These are phyloP conservation scores for Aythya baeri DNA, from an alignment of 2,113 vertebrate genomes.

Conservation along the genomic window DNA sequence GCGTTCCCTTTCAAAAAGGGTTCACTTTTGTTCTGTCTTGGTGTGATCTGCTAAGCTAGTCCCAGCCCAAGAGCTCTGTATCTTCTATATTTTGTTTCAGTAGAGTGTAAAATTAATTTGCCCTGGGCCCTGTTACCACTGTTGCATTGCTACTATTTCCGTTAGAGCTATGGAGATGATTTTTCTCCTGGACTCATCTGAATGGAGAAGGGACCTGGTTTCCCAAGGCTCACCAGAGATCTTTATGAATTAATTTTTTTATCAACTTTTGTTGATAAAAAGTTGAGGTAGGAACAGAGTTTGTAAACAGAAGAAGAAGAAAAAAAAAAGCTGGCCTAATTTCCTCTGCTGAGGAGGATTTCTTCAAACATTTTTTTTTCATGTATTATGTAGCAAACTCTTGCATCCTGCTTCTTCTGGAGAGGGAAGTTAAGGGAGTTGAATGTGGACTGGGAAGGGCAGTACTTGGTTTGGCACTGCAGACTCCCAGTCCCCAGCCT, in stretches of 20 bases:
- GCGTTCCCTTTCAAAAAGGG: too few relatives aligned
- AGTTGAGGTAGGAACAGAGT: not conserved
- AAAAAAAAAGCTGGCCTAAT: not conserved
- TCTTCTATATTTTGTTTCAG: not conserved
- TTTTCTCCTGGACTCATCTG: not conserved
- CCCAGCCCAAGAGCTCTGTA: not conserved
- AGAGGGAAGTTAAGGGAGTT: not conserved
- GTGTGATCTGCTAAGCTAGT: not conserved
- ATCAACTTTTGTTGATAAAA: not conserved
- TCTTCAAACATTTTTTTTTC: not conserved
- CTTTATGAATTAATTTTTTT: not conserved
- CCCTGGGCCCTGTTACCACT: not conserved
- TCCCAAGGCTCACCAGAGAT: not conserved
- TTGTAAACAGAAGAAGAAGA: not conserved
- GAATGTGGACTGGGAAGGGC: not conserved
- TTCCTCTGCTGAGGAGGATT: not conserved
- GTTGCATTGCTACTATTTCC: not conserved
- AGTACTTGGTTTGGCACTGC: not conserved
- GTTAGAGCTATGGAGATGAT: not conserved
- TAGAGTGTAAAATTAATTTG: not conserved
- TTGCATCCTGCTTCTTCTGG: not conserved
- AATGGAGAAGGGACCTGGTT: not conserved
- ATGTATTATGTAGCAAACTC: not conserved
- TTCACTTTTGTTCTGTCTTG: not conserved
- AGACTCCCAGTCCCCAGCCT: not conserved